phyloP scores from a whole-genome alignment of 2,888 invertebrate genomes.

The Melanostoma mellinum region DNA sequence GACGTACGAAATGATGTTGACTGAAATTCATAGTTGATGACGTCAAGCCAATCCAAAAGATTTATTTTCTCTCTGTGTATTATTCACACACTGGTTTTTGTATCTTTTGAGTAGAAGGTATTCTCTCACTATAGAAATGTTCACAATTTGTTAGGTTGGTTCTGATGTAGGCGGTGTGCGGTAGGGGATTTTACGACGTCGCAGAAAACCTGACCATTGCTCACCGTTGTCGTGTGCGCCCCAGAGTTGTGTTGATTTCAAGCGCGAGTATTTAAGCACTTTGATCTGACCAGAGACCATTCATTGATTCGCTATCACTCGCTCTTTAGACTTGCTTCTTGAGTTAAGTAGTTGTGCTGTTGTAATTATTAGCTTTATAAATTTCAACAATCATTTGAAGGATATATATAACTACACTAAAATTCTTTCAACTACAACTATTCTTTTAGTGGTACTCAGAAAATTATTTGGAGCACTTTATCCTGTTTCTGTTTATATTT shows the following conservation, averaged over 20 bases:
- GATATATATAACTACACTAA: conserved; percentile 68
- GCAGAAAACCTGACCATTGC: conserved; percentile 73
- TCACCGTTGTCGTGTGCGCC: conserved; percentile 69
- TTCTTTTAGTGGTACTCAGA: no score
- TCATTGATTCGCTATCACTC: conserved; percentile 88
- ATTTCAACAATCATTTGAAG: conserved; percentile 61
- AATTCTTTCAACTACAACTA: conserved; percentile 70
- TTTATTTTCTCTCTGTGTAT: conserved; percentile 59
- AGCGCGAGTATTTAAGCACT: conserved; percentile 85
- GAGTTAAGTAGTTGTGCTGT: conserved; percentile 79
- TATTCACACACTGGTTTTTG: conserved; percentile 56
- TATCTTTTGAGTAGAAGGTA: conserved; percentile 43
- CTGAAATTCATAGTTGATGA: conserved; percentile 65
- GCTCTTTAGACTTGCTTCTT: conserved; percentile 84
- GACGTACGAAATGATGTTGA: conserved; percentile 63
- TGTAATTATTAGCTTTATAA: conserved; percentile 80
- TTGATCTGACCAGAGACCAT: conserved; percentile 85
- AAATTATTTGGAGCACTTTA: conserved; percentile 26
- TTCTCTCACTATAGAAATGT: conserved; percentile 60
- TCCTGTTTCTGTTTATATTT: conserved; percentile 49
- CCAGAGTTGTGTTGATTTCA: conserved; percentile 70
- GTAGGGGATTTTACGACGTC: conserved; percentile 67
- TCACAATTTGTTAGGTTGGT: conserved; percentile 67
- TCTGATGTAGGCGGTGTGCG: conserved; percentile 46
- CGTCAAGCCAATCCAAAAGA: conserved; percentile 36